Evolutionary conservation across 2,113 vertebrate genomes (phyloP).

Genomic region (Bolborhynchus lineola): DNA sequence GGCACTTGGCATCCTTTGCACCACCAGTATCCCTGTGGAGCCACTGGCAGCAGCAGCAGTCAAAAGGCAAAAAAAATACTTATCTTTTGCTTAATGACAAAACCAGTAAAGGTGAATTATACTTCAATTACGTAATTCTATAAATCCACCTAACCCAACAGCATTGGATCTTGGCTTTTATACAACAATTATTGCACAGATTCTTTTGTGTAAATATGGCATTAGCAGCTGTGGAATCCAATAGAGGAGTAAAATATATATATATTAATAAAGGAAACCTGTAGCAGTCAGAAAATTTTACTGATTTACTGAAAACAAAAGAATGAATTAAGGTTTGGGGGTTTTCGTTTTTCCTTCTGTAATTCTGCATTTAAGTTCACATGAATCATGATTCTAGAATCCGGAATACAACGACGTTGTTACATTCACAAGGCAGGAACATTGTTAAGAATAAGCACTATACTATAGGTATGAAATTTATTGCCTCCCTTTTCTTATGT

Average conservation of each 20-base stretch:
- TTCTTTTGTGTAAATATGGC: constrained; percentile 74
- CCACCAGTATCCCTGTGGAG: background rate
- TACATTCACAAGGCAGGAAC: constrained; percentile 76
- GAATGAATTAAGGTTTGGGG: constrained; percentile 61
- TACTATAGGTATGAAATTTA: constrained; percentile 86
- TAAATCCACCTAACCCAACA: constrained; percentile 47
- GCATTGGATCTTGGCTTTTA: constrained; percentile 72
- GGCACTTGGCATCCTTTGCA: constrained; percentile 41
- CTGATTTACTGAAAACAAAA: constrained; percentile 80
- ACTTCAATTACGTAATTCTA: constrained; percentile 52
- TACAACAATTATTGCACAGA: constrained; percentile 52
- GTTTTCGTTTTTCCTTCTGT: constrained; percentile 69
- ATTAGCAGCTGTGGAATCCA: constrained; percentile 73
- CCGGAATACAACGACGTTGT: constrained; percentile 76
- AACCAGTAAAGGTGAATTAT: constrained; percentile 40
- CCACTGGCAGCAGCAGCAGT: constrained; percentile 18
- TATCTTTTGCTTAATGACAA: constrained; percentile 53
- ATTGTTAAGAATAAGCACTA: constrained; percentile 87
- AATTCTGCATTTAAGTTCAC: constrained; percentile 75
- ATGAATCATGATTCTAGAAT: constrained; percentile 77
- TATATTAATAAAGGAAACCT: constrained; percentile 82
- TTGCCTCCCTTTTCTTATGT: constrained; percentile 78
- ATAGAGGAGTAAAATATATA: constrained; percentile 65
- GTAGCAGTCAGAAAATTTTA: constrained; percentile 81
- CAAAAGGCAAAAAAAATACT: constrained; percentile 45